Conservation (phyloP, 2,888 invertebrate species). For the Sesia apiformis region DNA sequence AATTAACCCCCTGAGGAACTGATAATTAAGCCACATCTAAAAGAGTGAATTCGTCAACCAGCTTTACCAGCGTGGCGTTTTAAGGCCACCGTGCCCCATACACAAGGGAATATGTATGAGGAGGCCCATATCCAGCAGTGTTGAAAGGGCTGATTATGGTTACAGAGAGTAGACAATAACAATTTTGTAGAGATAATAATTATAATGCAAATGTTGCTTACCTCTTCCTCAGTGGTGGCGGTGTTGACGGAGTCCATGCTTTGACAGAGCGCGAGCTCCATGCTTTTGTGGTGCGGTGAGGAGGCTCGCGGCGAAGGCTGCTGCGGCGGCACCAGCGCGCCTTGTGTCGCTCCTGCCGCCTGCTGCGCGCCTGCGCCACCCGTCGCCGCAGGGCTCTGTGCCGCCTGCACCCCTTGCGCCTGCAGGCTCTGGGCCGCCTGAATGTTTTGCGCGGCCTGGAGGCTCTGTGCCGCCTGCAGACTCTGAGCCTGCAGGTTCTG, state of each 20-base stretch:
- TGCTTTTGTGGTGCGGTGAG: slow-evolving; percentile 64
- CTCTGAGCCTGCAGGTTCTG: slow-evolving; percentile 56
- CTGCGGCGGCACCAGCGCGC: slow-evolving; percentile 64
- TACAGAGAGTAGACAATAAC: too few species aligned
- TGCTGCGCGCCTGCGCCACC: slow-evolving; percentile 53
- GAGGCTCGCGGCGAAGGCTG: slow-evolving; percentile 56
- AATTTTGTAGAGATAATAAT: too few species aligned
- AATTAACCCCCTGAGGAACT: too few species aligned
- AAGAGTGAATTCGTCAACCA: too few species aligned
- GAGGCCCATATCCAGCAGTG: too few species aligned
- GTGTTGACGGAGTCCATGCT: slow-evolving; percentile 99
- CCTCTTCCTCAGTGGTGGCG: slow-evolving; percentile 97
- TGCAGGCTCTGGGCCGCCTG: slow-evolving; percentile 44
- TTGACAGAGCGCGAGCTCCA: slow-evolving; percentile 88
- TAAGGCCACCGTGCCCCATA: too few species aligned
- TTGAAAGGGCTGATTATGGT: too few species aligned
- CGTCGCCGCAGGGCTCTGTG: slow-evolving; percentile 43
- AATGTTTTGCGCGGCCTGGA: slow-evolving; percentile 20
- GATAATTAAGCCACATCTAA: too few species aligned
- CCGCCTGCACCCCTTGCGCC: slow-evolving; percentile 26
- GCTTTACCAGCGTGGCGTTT: too few species aligned
- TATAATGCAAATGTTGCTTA: slow-evolving; percentile 58
- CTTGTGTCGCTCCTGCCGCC: slow-evolving; percentile 49
- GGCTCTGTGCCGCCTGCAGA: slow-evolving; percentile 33
- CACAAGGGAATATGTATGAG: too few species aligned